Base-by-base conservation (phyloP, 2,113 vertebrate genomes). In the Gadus chalcogrammus region DNA sequence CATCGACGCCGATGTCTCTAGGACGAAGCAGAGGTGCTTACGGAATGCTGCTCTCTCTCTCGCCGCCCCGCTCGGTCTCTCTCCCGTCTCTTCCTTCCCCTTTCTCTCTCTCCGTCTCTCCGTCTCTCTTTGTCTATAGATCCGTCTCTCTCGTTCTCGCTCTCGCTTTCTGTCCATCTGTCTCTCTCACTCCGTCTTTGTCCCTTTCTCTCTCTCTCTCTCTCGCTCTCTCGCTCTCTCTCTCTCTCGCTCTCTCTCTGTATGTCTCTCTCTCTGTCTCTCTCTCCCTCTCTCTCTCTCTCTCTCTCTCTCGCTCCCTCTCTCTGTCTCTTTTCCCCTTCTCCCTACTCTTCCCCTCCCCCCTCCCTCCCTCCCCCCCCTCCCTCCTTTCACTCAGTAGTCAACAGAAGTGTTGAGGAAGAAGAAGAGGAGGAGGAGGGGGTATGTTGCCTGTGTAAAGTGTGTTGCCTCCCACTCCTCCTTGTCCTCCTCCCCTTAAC, bases 401-500 rank as follows among this genome's bases (percentile, higher is more conserved):
- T 85, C 87, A 76, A 79, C 69, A 64, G 78, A 83, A 73, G 79
- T 70, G 71, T 68, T 71, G 62, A 68, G 48, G 75, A 81, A 80
- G 69, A 76, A 76, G 82, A 56, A 55, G 74, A 65, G 77, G 38
- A 42, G 38, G 35, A 38, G 35, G 35, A 38, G 3, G 35, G 35
- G 8, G 35, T 4, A 8, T 38, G 35, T 38, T 3, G 35, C 35
- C 35, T 38, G 4, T 38, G n/a, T n/a, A n/a, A n/a, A n/a, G n/a
- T n/a, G n/a, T n/a, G n/a, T n/a, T n/a, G 67, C 72, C 76, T 78
- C 73, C 79, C 68, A 60, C 82, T 82, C 82, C 79, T 42, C 38
- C 38, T 81, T 77, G 82, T 69, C 72, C 80, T 79, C 83, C 77
- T 66, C 88, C 76, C 79, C 79, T 91, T 92, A 92, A 92, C 91